phyloP scores from a whole-genome alignment of 2,888 invertebrate species.

The Gastrophysa polygoni region DNA sequence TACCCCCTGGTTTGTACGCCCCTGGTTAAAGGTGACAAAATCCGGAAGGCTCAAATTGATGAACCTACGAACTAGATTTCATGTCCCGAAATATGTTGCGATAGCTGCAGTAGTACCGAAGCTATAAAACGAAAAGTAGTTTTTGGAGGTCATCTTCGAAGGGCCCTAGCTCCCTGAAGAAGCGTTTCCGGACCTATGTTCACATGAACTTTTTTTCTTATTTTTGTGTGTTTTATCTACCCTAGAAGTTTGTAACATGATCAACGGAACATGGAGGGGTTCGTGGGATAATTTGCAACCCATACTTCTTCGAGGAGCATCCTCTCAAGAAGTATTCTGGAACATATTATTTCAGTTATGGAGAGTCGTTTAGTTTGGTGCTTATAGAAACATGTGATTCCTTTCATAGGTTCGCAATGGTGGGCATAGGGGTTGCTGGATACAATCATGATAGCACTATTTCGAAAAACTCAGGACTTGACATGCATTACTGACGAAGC shows the following conservation, averaged over 20 bases:
- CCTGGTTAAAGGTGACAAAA: too few species aligned
- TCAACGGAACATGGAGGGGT: conserved; percentile 27
- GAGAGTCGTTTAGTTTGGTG: conserved; percentile 30
- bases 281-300: conserved; percentile 34
- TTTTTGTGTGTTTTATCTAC: too few species aligned
- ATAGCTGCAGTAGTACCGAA: too few species aligned
- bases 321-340: conserved; percentile 33
- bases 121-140: too few species aligned
- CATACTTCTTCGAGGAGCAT: background rate
- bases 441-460: conserved; percentile 42
- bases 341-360: conserved; percentile 44
- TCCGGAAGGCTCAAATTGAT: too few species aligned
- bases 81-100: too few species aligned
- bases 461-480: background rate
- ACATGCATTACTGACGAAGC: conserved; percentile 15
- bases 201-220: too few species aligned
- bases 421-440: conserved; percentile 44
- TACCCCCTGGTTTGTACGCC: too few species aligned
- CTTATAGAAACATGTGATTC: conserved; percentile 44
- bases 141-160: too few species aligned
- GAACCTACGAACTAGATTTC: too few species aligned
- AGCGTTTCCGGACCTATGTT: too few species aligned
- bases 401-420: conserved; percentile 41
- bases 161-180: too few species aligned
- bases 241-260: conserved; percentile 38